phyloP scores from a whole-genome alignment of 1,140 invertebrate genomes.

The Capitella teleta region DNA sequence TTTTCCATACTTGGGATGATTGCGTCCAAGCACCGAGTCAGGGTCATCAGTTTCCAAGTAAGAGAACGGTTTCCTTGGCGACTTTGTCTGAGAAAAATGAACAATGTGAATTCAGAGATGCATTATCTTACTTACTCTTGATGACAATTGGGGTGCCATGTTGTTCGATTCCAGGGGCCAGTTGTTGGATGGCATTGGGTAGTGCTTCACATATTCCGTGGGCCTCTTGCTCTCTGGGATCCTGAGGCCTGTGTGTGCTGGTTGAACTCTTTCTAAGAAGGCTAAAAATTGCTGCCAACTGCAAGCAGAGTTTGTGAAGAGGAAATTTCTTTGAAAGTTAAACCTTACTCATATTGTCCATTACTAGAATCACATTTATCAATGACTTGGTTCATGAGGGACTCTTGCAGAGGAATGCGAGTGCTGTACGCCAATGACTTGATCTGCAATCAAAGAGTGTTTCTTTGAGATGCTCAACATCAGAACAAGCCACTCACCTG shows the following conservation, averaged over 20 bases:
- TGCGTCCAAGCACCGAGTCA: too few species aligned
- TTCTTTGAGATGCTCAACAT: neutral
- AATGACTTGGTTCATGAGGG: neutral
- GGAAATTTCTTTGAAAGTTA: neutral
- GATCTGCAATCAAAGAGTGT: neutral
- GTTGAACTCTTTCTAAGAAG: slow-evolving; percentile 20
- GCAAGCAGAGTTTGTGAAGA: neutral
- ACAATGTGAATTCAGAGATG: too few species aligned
- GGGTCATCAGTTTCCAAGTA: too few species aligned
- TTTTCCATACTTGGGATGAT: too few species aligned
- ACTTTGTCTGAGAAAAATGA: too few species aligned
- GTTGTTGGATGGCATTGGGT: slow-evolving; percentile 11
- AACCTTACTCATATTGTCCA: neutral
- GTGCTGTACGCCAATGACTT: neutral
- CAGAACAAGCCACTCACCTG: neutral
- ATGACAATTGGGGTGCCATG: too few species aligned
- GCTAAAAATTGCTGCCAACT: slow-evolving; percentile 21
- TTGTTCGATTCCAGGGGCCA: too few species aligned
- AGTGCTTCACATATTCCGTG: slow-evolving; percentile 20
- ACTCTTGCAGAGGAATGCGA: neutral
- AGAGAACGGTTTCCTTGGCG: too few species aligned
- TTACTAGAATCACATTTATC: neutral
- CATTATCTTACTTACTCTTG: too few species aligned
- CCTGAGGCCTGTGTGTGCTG: slow-evolving; percentile 17
- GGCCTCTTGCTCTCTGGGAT: slow-evolving; percentile 19